phyloP scores from a whole-genome alignment of 1,140 invertebrate species.

The Ips typographus region DNA sequence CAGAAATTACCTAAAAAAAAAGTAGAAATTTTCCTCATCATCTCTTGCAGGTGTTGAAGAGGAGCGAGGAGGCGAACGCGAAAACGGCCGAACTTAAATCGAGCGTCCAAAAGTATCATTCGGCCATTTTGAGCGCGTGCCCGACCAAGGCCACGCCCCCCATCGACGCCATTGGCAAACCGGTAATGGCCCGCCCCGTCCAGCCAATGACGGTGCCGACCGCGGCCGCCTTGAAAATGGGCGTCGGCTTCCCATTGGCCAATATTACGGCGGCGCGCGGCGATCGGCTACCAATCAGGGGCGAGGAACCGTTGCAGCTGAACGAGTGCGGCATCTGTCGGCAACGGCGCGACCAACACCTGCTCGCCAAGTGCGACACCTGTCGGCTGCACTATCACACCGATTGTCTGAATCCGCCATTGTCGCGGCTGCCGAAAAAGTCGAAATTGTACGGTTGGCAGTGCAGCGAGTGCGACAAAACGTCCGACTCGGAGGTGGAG shows the following conservation, averaged over 20 bases:
- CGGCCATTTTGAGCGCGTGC: conserved; percentile 58
- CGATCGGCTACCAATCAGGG: conserved; percentile 56
- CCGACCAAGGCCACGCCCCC: conserved; percentile 60
- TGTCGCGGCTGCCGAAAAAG: conserved; percentile 91
- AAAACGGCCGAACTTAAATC: conserved; percentile 54
- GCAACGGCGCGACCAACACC: conserved; percentile 78
- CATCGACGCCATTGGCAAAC: conserved; percentile 54
- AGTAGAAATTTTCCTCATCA: neutral
- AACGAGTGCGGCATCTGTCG: conserved; percentile 84
- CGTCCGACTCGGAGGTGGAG: conserved; percentile 74
- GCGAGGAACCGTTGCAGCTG: conserved; percentile 45
- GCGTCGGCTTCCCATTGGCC: conserved; percentile 74
- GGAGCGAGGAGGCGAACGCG: conserved; percentile 55
- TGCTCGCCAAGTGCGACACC: conserved; percentile 91
- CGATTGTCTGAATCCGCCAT: conserved; percentile 87
- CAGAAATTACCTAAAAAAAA: neutral
- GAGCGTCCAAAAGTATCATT: conserved; percentile 60
- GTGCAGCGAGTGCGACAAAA: conserved; percentile 87
- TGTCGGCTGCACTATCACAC: conserved; percentile 93
- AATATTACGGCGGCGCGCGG: conserved; percentile 62
- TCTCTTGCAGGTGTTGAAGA: conserved; percentile 55
- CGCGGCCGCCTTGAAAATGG: conserved; percentile 78
- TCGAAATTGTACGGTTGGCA: conserved; percentile 93
- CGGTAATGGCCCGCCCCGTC: conserved; percentile 40
- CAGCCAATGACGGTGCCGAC: conserved; percentile 69